phyloP scores from a whole-genome alignment of 2,888 invertebrate genomes.

The Coronaproctus castanopsis region DNA sequence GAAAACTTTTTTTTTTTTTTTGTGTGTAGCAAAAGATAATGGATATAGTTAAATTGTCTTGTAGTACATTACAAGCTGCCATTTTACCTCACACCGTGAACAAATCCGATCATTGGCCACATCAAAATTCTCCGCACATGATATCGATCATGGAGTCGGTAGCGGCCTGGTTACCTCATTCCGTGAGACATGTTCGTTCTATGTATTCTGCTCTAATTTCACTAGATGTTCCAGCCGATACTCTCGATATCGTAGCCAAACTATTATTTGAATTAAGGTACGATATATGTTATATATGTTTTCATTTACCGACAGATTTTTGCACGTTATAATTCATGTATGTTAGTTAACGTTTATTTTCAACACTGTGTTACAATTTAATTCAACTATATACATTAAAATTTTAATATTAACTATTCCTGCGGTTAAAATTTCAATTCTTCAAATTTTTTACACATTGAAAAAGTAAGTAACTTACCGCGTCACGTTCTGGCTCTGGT shows the following conservation, averaged over 20 bases:
- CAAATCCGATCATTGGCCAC: constrained; percentile 30
- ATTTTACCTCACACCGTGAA: constrained; percentile 43
- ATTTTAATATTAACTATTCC: no score
- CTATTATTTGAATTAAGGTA: constrained; percentile 66
- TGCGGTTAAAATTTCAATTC: no score
- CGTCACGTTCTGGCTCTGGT: no score
- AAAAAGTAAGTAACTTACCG: no score
- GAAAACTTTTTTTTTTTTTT: no score
- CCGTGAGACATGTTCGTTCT: constrained; percentile 56
- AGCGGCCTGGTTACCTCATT: constrained; percentile 49
- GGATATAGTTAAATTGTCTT: constrained; percentile 51
- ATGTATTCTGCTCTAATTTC: constrained; percentile 62
- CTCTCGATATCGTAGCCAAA: constrained; percentile 60
- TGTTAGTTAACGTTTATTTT: no score
- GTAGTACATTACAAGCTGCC: constrained; percentile 48
- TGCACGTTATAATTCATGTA: no score
- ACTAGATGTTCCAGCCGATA: constrained; percentile 71
- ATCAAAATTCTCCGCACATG: constrained; percentile 7
- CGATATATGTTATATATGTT: no score
- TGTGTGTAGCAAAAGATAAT: constrained; percentile 58
- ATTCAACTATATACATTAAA: no score
- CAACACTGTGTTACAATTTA: no score
- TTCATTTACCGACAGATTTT: no score
- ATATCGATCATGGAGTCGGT: constrained; percentile 12
- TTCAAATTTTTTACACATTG: no score